A percentile compares a stretch with the other conserved stretches of the same genome.
Evolutionary conservation across 2,113 vertebrate genomes (phyloP).

Genomic region (Camarhynchus parvulus): DNA sequence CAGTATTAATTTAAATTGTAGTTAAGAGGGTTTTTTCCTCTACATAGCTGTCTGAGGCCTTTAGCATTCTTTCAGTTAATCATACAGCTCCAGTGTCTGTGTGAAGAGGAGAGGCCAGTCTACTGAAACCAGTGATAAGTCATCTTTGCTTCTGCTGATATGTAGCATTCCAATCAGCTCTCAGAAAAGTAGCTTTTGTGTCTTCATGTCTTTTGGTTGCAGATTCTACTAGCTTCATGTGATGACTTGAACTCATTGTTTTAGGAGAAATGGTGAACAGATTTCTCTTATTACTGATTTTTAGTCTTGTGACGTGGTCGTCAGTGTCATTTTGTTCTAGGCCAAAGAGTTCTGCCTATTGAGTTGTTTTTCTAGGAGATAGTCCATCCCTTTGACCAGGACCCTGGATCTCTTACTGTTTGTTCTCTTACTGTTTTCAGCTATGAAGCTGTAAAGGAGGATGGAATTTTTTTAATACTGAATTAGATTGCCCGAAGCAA

Average conservation of each 20-base stretch:
- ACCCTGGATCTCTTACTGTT: neutral
- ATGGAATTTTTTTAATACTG: neutral
- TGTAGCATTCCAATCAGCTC: neutral
- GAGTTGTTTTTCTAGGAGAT: neutral
- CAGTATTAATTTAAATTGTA: neutral
- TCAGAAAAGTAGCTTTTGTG: constrained; percentile 24
- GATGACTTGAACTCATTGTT: neutral
- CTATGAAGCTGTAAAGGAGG: neutral
- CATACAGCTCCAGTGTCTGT: neutral
- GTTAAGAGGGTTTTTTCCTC: neutral
- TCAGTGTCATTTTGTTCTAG: neutral
- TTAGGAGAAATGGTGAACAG: neutral
- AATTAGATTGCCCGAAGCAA: neutral
- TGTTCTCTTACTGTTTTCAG: neutral
- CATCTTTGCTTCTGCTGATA: constrained; percentile 12
- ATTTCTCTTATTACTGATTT: neutral
- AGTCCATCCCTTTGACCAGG: neutral
- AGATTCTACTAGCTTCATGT: neutral
- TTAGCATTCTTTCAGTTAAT: neutral
- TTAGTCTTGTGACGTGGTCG: neutral
- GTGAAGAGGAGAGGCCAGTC: neutral
- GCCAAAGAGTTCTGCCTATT: neutral
- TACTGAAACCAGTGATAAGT: neutral
- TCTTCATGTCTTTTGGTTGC: neutral
- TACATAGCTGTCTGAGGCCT: neutral